Conservation (phyloP, 2,888 invertebrate genomes). For the Melanostoma scalare region DNA sequence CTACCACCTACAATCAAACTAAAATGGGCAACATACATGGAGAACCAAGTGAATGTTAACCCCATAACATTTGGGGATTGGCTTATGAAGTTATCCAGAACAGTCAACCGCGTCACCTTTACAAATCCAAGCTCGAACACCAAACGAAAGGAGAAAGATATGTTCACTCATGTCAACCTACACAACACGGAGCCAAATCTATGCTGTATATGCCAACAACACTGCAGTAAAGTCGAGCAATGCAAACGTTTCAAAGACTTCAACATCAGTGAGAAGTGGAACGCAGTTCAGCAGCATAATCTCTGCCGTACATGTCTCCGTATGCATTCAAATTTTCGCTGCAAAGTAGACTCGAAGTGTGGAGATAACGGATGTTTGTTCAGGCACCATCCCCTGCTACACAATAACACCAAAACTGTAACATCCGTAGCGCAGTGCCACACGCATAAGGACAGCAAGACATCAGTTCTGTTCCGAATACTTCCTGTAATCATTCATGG, state of each 20-base stretch:
- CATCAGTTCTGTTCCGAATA: too few relatives aligned
- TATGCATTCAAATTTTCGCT: too few relatives aligned
- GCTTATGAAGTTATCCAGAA: constrained; percentile 3
- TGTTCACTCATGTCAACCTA: background rate
- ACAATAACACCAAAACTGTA: background rate
- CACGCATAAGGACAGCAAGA: too few relatives aligned
- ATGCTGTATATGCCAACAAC: background rate
- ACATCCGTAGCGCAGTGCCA: too few relatives aligned
- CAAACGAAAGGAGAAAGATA: background rate
- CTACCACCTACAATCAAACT: too few relatives aligned
- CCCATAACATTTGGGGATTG: constrained; percentile 1
- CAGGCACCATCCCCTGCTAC: background rate
- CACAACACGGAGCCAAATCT: background rate
- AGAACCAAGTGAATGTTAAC: too few relatives aligned
- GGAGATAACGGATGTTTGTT: background rate
- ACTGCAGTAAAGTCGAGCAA: background rate
- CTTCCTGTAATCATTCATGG: too few relatives aligned
- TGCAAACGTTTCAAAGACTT: too few relatives aligned
- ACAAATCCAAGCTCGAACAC: background rate
- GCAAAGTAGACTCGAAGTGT: background rate
- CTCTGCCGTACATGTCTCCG: too few relatives aligned
- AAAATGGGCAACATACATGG: too few relatives aligned
- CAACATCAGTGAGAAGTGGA: too few relatives aligned
- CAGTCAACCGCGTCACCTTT: background rate
- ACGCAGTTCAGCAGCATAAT: too few relatives aligned